Percentiles rank a stretch among this genome's conserved stretches.
These are phyloP conservation scores for Pipistrellus pygmaeus DNA, from an alignment of 2,797 vertebrate species.

Conservation along the genomic window DNA sequence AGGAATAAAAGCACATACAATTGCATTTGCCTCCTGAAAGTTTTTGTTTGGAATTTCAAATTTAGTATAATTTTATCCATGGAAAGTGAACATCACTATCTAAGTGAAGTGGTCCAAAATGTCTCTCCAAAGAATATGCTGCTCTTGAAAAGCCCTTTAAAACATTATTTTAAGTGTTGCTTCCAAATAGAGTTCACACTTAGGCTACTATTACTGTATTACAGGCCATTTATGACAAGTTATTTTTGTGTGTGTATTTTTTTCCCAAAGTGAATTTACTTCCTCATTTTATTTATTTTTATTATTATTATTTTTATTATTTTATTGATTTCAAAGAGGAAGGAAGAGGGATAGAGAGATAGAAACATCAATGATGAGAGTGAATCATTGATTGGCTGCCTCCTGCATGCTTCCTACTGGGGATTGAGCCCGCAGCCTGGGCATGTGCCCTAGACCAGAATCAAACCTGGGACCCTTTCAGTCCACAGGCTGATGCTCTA, in stretches of 20 bases:
- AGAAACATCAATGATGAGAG: too few relatives aligned
- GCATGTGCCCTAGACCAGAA: too few relatives aligned
- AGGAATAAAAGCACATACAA: background rate
- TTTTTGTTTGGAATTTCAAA: slow-evolving; percentile 54
- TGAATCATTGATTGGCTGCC: too few relatives aligned
- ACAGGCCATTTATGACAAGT: background rate
- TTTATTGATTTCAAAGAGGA: too few relatives aligned
- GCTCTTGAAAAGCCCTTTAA: slow-evolving; percentile 15
- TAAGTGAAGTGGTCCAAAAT: background rate
- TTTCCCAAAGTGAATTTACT: background rate
- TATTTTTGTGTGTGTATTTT: background rate
- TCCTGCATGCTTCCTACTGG: too few relatives aligned
- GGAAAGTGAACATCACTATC: background rate
- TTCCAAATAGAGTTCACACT: slow-evolving; percentile 12
- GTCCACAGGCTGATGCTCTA: too few relatives aligned
- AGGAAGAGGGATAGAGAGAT: too few relatives aligned
- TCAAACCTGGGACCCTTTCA: too few relatives aligned
- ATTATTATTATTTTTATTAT: too few relatives aligned
- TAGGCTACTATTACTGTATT: background rate
- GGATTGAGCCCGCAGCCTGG: too few relatives aligned
- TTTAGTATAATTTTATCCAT: background rate
- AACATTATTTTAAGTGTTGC: background rate
- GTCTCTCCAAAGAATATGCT: background rate
- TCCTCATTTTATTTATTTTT: background rate
- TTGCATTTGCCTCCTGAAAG: slow-evolving; percentile 41